These are phyloP conservation scores for Nyctereutes procyonoides DNA, from an alignment of 2,113 vertebrate species.

Conservation along the genomic window DNA sequence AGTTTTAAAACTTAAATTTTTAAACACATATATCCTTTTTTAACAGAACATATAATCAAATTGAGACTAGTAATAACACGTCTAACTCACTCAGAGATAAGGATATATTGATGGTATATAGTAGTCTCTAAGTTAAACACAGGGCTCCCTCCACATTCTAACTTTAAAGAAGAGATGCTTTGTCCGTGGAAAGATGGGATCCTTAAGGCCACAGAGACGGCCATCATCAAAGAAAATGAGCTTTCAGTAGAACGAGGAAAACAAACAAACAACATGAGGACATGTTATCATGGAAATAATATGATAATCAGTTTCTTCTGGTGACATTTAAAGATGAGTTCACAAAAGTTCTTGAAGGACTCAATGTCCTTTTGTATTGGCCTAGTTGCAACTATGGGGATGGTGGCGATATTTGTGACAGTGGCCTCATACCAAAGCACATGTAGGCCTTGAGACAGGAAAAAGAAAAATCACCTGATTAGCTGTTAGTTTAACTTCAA, in stretches of 20 bases:
- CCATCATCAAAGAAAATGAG: background rate
- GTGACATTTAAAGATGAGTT: background rate
- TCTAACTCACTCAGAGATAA: background rate
- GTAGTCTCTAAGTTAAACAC: background rate
- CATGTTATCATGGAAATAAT: background rate
- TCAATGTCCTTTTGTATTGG: background rate
- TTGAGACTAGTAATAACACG: background rate
- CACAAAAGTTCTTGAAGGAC: background rate
- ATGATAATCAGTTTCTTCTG: background rate
- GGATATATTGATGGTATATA: background rate
- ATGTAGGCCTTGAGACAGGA: background rate
- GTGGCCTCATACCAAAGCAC: background rate
- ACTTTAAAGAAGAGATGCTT: background rate
- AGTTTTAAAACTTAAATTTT: slow-evolving; percentile 1
- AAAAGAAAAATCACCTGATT: background rate
- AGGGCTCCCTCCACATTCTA: background rate
- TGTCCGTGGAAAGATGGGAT: background rate
- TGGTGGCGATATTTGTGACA: background rate
- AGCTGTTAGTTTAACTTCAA: background rate
- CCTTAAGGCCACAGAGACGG: background rate
- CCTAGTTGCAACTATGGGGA: background rate
- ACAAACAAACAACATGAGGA: background rate
- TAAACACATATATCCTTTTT: background rate
- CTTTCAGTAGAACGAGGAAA: background rate
- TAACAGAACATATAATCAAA: background rate